Percentiles rank a stretch among this genome's conserved stretches.
These are phyloP conservation scores for Pyrrhosoma nymphula DNA, from an alignment of 2,888 invertebrate genomes.

Conservation along the genomic window DNA sequence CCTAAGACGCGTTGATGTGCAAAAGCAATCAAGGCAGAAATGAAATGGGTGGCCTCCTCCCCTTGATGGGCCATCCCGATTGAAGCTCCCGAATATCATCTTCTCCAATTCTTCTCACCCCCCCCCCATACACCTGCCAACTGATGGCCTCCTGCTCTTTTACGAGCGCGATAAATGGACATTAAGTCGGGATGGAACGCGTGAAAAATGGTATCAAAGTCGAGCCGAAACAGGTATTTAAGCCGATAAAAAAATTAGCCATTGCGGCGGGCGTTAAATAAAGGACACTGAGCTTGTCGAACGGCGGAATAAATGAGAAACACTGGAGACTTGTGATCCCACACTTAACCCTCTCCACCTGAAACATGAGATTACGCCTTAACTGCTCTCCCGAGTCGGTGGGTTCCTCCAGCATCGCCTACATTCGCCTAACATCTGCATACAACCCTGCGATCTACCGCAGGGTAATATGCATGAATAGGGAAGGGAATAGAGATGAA, in stretches of 20 bases:
- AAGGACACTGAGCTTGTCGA: background rate
- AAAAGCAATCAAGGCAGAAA: constrained; percentile 4
- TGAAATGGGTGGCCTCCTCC: background rate
- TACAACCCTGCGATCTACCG: too few relatives aligned
- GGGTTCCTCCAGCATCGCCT: too few relatives aligned
- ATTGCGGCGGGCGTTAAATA: background rate
- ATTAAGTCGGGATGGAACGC: constrained; percentile 3
- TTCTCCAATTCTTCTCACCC: background rate
- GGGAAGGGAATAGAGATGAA: too few relatives aligned
- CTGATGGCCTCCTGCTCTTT: background rate
- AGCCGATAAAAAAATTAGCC: background rate
- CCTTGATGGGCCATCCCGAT: background rate
- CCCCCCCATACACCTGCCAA: background rate
- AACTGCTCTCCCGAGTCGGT: too few relatives aligned
- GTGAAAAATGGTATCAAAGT: constrained; percentile 22
- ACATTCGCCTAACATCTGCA: too few relatives aligned
- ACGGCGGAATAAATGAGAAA: background rate
- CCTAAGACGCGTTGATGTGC: background rate
- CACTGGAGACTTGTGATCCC: background rate
- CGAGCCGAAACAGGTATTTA: constrained; percentile 12
- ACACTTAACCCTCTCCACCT: background rate
- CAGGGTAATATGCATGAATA: too few relatives aligned
- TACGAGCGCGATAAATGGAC: constrained; percentile 7
- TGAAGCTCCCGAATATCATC: background rate
- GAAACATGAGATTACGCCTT: background rate